Percentiles rank a stretch among this genome's conserved stretches.
These are phyloP conservation scores for Drosophila cognata DNA, from an alignment of 2,888 invertebrate genomes.

Conservation along the genomic window DNA sequence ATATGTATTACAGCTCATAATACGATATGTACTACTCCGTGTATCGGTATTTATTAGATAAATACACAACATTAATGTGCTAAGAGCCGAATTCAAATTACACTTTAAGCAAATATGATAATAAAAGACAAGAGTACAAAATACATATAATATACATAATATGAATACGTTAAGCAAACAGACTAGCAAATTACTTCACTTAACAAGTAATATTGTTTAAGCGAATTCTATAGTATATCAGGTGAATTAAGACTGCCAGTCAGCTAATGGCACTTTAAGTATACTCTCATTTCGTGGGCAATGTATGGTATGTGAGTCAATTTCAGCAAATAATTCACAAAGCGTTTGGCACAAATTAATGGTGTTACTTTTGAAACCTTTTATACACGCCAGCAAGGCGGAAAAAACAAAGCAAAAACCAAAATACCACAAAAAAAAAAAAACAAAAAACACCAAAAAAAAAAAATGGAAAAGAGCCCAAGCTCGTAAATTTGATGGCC, in stretches of 20 bases:
- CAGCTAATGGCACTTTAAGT: not conserved
- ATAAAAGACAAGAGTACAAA: not conserved
- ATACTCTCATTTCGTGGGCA: constrained; percentile 1
- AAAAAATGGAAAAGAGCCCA: constrained; percentile 27
- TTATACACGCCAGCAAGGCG: constrained; percentile 55
- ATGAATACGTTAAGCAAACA: not conserved
- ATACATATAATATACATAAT: not conserved
- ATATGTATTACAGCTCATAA: constrained; percentile 35
- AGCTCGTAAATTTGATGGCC: constrained; percentile 75
- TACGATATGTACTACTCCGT: constrained; percentile 26
- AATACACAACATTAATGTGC: not conserved
- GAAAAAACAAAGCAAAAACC: constrained; percentile 19
- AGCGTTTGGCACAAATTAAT: constrained; percentile 70
- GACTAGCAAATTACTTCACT: not conserved
- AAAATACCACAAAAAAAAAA: constrained; percentile 19
- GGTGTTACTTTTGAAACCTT: constrained; percentile 78
- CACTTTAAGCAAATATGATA: not conserved
- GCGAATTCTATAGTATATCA: not conserved
- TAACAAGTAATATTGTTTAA: not conserved
- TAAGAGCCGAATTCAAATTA: not conserved
- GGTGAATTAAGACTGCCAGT: not conserved
- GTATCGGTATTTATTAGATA: constrained; percentile 31
- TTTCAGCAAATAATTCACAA: constrained; percentile 59
- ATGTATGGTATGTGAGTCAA: constrained; percentile 26
- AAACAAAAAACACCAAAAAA: constrained; percentile 3